Conservation (phyloP, 2,797 vertebrate species). For the Poeciliopsis turneri region DNA sequence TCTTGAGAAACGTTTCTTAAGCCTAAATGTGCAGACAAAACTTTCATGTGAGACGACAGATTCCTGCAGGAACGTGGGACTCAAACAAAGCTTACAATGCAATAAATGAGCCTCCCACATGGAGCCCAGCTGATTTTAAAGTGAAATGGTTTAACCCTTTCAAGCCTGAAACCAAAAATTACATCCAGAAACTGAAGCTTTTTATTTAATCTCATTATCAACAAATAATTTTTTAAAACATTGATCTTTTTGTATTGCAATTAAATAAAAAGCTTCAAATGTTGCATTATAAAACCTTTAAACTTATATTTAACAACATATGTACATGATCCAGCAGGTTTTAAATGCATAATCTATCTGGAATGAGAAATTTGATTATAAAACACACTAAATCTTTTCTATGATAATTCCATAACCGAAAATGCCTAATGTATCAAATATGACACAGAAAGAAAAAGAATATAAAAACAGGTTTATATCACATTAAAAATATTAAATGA, state of each 20-base stretch:
- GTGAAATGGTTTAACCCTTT: constrained; percentile 10
- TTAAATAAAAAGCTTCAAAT: not conserved
- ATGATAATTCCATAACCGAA: not conserved
- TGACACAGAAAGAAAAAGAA: not conserved
- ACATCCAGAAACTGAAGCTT: too few relatives aligned
- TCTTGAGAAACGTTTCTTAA: constrained; percentile 13
- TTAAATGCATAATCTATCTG: not conserved
- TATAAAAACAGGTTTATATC: not conserved
- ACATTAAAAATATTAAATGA: not conserved
- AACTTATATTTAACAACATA: not conserved
- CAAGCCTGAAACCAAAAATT: not conserved
- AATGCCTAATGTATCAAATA: not conserved
- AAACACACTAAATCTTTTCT: not conserved
- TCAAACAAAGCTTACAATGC: not conserved
- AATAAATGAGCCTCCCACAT: constrained; percentile 1
- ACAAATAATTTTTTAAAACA: too few relatives aligned
- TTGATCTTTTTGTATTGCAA: not conserved
- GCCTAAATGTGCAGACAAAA: not conserved
- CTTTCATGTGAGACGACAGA: constrained; percentile 13
- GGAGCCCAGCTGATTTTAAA: constrained; percentile 10
- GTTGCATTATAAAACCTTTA: not conserved
- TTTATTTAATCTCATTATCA: too few relatives aligned
- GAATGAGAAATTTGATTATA: not conserved
- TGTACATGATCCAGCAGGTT: not conserved
- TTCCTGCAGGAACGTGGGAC: not conserved